Conservation (phyloP, 1,140 invertebrate species). For the Papilio dardanus region DNA sequence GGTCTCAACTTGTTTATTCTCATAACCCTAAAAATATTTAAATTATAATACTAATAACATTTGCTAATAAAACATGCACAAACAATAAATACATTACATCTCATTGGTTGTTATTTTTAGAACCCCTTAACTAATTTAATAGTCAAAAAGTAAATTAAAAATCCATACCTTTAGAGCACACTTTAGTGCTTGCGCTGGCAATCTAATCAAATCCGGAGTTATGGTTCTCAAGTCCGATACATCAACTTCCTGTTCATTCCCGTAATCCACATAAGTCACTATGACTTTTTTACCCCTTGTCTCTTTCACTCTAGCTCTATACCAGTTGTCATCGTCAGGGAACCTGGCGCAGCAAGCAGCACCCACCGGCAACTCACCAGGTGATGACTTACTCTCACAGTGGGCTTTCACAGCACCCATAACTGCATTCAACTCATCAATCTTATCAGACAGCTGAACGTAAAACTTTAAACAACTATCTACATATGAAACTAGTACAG, state of each 20-base stretch:
- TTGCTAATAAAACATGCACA: conserved; percentile 17
- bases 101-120: neutral
- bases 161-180: conserved; percentile 84
- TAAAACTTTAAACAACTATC: conserved; percentile 88
- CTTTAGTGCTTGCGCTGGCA: conserved; percentile 89
- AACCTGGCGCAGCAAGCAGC: conserved; percentile 89
- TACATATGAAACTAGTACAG: conserved; percentile 87
- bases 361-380: conserved; percentile 82
- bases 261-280: conserved; percentile 91
- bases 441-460: conserved; percentile 85
- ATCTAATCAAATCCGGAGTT: conserved; percentile 84
- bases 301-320: conserved; percentile 85
- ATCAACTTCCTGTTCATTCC: conserved; percentile 88
- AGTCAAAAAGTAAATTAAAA: no score
- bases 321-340: conserved; percentile 88
- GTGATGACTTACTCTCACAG: conserved; percentile 68
- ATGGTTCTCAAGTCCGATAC: conserved; percentile 84
- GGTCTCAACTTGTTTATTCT: conserved; percentile 70
- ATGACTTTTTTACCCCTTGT: conserved; percentile 76
- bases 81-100: neutral
- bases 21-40: conserved; percentile 59
- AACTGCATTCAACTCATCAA: conserved; percentile 81
- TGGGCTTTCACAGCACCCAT: conserved; percentile 82
- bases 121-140: neutral
- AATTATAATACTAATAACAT: neutral